These are phyloP conservation scores for Nephrotoma guestfalica DNA, from an alignment of 2,888 invertebrate genomes.

Conservation along the genomic window DNA sequence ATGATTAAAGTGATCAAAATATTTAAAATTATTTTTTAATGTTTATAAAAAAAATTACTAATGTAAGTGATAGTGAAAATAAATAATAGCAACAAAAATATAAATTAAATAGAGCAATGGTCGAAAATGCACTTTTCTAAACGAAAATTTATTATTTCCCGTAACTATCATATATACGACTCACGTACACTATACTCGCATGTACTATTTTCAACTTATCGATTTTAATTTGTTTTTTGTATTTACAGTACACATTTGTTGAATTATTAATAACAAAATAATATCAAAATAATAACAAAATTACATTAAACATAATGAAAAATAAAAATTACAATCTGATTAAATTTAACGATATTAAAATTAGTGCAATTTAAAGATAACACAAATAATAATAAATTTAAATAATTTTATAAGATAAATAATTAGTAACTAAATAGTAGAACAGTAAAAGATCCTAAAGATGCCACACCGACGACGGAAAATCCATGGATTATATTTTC, in stretches of 20 bases:
- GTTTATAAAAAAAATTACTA: not conserved
- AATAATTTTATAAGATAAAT: not conserved
- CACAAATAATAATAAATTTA: not conserved
- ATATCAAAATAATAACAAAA: not conserved
- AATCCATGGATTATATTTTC: conserved; percentile 31
- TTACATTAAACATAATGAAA: not conserved
- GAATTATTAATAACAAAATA: not conserved
- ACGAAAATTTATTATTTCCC: not conserved
- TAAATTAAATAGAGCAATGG: not conserved
- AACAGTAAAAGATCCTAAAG: not conserved
- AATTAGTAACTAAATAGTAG: not conserved
- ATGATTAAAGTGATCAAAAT: not conserved
- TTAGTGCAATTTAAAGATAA: not conserved
- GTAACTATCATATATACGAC: not conserved
- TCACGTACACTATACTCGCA: not conserved
- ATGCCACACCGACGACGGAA: conserved; percentile 26
- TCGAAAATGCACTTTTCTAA: not conserved
- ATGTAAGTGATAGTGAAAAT: not conserved
- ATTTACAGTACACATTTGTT: not conserved
- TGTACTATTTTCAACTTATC: not conserved
- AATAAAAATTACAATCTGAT: not conserved
- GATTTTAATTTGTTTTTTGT: not conserved
- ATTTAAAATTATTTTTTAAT: not conserved
- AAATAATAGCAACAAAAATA: not conserved
- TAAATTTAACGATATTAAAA: not conserved